Conservation (phyloP, 2,888 invertebrate species). For the Amphipyra tragopoginis region DNA sequence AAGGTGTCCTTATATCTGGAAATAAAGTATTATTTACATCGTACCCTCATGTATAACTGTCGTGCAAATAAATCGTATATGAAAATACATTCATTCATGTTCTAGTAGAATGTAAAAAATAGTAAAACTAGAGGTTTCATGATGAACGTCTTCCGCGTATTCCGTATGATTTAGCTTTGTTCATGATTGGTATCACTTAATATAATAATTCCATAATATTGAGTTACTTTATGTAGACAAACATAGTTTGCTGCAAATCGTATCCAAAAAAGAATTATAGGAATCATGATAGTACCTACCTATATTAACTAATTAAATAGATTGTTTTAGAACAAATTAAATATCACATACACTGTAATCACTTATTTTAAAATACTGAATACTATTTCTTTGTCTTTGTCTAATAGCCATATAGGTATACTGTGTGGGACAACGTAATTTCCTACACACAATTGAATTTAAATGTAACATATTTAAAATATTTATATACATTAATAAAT, state of each 20-base stretch:
- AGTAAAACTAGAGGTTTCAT: slow-evolving; percentile 7
- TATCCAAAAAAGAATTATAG: too few species aligned
- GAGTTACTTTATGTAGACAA: neutral
- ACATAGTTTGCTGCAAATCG: neutral
- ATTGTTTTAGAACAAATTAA: slow-evolving; percentile 28
- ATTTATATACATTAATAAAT: slow-evolving; percentile 74
- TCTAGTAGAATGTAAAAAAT: slow-evolving; percentile 1
- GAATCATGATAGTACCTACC: too few species aligned
- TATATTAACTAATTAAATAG: neutral
- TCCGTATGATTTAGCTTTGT: slow-evolving; percentile 7
- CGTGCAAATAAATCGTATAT: slow-evolving; percentile 2
- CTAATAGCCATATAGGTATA: slow-evolving; percentile 12
- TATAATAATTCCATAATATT: neutral
- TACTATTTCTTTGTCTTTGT: slow-evolving; percentile 19
- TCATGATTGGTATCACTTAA: slow-evolving; percentile 9
- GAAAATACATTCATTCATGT: slow-evolving; percentile 5
- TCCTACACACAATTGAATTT: slow-evolving; percentile 48
- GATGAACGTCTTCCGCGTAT: slow-evolving; percentile 43
- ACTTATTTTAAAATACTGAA: slow-evolving; percentile 4
- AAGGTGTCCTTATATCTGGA: slow-evolving; percentile 1
- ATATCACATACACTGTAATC: slow-evolving; percentile 1
- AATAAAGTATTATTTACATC: slow-evolving; percentile 24
- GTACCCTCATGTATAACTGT: neutral
- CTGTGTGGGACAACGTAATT: slow-evolving; percentile 18
- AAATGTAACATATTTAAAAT: slow-evolving; percentile 65